Evolutionary conservation across 2,888 invertebrate species (phyloP).

Genomic region (Sarcophaga variegata): DNA sequence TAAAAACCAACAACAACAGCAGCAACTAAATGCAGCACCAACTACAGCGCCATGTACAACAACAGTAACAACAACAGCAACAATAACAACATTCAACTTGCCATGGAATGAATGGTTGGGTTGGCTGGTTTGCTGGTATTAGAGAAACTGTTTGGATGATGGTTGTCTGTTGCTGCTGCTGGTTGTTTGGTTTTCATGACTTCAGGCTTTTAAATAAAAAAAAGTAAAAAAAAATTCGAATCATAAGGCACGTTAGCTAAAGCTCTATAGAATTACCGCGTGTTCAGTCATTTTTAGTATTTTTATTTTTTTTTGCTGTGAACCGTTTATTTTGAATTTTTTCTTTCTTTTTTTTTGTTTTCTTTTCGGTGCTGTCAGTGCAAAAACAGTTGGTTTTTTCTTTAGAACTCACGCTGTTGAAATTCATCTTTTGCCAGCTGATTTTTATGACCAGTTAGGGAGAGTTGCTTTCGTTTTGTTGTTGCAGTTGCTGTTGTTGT

Average conservation of each 20-base stretch:
- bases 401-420: slow-evolving; percentile 29
- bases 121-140: slow-evolving; percentile 26
- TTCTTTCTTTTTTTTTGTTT: slow-evolving; percentile 6
- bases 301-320: neutral
- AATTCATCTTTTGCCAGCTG: slow-evolving; percentile 29
- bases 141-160: slow-evolving; percentile 19
- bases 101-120: slow-evolving; percentile 1
- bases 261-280: slow-evolving; percentile 57
- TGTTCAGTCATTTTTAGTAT: slow-evolving; percentile 53
- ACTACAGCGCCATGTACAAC: neutral
- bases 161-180: slow-evolving; percentile 21
- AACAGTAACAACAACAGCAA: neutral
- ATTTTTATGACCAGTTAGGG: slow-evolving; percentile 29
- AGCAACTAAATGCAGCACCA: neutral
- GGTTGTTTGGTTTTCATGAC: slow-evolving; percentile 48
- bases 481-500: slow-evolving; percentile 21
- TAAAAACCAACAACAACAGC: slow-evolving; percentile 3
- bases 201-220: slow-evolving; percentile 33
- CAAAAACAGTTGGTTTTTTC: slow-evolving; percentile 43
- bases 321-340: neutral
- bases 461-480: slow-evolving; percentile 9
- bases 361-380: neutral
- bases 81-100: neutral
- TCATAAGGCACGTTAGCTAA: slow-evolving; percentile 56
- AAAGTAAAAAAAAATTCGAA: neutral